Percentiles rank a stretch among this genome's conserved stretches.
phyloP scores from a whole-genome alignment of 2,113 vertebrate genomes.

The Barnardius zonarius region DNA sequence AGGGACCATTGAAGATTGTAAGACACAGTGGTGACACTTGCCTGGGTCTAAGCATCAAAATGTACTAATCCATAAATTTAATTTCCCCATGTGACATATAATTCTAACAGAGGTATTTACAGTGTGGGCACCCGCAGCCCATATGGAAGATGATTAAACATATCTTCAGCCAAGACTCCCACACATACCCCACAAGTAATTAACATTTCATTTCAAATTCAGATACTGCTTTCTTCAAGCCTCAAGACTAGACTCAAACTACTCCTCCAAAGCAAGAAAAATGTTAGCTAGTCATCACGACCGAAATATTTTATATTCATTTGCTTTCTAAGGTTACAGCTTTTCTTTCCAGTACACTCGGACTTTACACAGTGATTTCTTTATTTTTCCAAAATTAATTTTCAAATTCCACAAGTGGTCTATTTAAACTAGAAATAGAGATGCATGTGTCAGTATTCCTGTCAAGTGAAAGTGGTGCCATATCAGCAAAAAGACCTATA shows the following conservation, averaged over 20 bases:
- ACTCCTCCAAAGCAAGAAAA: not conserved
- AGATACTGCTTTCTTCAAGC: not conserved
- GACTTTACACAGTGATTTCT: not conserved
- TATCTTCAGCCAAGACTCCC: not conserved
- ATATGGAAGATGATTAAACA: not conserved
- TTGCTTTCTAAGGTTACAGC: not conserved
- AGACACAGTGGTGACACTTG: not conserved
- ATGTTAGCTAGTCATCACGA: not conserved
- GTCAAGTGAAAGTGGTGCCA: not conserved
- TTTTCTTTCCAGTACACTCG: not conserved
- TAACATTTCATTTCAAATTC: constrained; percentile 14
- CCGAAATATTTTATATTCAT: not conserved
- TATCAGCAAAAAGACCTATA: not conserved
- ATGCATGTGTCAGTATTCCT: not conserved
- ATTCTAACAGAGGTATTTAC: not conserved
- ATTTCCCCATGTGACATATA: not conserved
- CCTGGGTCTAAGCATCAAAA: not conserved
- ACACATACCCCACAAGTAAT: not conserved
- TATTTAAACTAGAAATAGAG: not conserved
- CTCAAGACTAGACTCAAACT: not conserved
- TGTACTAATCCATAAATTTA: not conserved
- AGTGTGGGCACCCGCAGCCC: not conserved
- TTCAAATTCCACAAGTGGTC: not conserved
- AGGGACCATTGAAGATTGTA: not conserved
- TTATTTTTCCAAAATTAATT: not conserved